Evolutionary conservation across 2,888 invertebrate genomes (phyloP), one percentile per base, ranked within the genome.

Genomic region (Eupithecia dodoneata): DNA sequence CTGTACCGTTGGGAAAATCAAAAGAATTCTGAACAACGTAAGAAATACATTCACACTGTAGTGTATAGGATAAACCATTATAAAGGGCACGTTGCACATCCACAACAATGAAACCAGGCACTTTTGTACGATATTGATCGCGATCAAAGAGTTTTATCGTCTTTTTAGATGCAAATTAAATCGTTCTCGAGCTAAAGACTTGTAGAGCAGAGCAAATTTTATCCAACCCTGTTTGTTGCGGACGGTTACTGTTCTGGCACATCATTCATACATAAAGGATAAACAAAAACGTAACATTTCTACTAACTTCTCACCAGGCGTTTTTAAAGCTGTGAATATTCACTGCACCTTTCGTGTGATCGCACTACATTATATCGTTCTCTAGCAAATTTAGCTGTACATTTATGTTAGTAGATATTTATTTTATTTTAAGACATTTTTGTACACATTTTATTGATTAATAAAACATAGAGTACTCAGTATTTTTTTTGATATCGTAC

Each of bases 151-250:
- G 84, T 87, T 88, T 86, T 84, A 88, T 84, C 82, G 86, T 81
- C 88, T 88, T 89, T 90, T 88, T 87, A 86, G 85, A 91, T 91
- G 91, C 88, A 91, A 92, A 91, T 91, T 86, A 85, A 82, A 76
- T 80, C 80, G 84, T 82, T 81, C 80, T 82, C 80, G 79, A 81
- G 81, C 82, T 85, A 84, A 85, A 82, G 81, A 82, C 82, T 83
- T 80, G 30, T 47, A 75, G 70, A 70, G 18, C 65, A 44, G 75
- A 71, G 77, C 70, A 47, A 73, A 74, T 47, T 47, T 47, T 5
- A 69, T 42, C 75, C 67, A 71, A 73, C 72, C 59, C 15, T 63
- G 4, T 52, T 59, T 59, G 18, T 18, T 59, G 55, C 52, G 49
- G 10, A 1, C 18, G 18, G 44, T 13, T 55, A 44, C 44, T 30